Percentiles rank a stretch among this genome's conserved stretches.
These are phyloP conservation scores for Brachyhypopomus occidentalis DNA, from an alignment of 2,113 vertebrate genomes.

Conservation along the genomic window DNA sequence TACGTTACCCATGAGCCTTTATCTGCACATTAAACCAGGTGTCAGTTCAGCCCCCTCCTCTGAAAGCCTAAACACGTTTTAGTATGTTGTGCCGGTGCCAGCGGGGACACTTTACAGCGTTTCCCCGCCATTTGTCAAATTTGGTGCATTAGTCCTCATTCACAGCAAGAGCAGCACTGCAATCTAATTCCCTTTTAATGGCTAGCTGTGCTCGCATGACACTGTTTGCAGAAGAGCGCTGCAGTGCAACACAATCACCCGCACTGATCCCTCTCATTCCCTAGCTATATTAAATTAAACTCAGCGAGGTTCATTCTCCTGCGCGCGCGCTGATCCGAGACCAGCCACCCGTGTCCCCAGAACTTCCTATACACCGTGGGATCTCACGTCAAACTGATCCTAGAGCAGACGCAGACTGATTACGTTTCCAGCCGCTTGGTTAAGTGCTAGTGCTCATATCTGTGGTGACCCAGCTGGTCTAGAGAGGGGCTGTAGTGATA, in stretches of 20 bases:
- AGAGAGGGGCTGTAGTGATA: constrained; percentile 27
- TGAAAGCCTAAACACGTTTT: neutral
- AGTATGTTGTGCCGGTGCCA: neutral
- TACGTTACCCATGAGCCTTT: neutral
- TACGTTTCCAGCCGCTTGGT: constrained; percentile 8
- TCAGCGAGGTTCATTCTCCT: constrained; percentile 25
- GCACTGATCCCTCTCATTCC: constrained; percentile 22
- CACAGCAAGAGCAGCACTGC: constrained; percentile 34
- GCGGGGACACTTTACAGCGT: constrained; percentile 23
- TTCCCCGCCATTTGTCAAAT: constrained; percentile 43
- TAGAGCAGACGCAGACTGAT: constrained; percentile 1
- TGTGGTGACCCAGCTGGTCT: constrained; percentile 44
- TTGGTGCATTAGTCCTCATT: constrained; percentile 45
- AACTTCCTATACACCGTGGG: neutral
- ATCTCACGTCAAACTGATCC: neutral
- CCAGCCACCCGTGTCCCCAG: neutral
- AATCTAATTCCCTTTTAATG: constrained; percentile 49
- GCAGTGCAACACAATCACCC: constrained; percentile 35
- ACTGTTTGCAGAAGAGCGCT: constrained; percentile 42
- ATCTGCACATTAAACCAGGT: neutral
- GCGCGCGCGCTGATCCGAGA: constrained; percentile 27
- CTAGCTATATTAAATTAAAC: constrained; percentile 48
- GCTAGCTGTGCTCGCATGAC: constrained; percentile 39
- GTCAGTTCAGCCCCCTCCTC: neutral
- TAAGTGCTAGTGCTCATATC: constrained; percentile 17